A percentile compares a stretch with the other conserved stretches of the same genome.
These are phyloP conservation scores for Eurytoma adleriae DNA, from an alignment of 2,888 invertebrate species.

Conservation along the genomic window DNA sequence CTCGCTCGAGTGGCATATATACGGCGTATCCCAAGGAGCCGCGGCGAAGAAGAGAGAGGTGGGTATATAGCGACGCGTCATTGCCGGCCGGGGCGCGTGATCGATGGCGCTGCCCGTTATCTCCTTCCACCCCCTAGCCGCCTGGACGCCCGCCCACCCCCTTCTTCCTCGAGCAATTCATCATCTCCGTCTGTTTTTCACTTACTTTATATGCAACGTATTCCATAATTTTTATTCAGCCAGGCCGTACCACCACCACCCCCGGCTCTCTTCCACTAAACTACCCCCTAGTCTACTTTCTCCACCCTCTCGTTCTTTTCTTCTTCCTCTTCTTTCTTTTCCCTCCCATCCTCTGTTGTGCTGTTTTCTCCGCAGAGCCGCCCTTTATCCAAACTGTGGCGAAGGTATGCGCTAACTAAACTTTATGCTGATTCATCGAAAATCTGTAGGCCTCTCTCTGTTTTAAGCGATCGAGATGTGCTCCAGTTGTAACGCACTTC, in stretches of 20 bases:
- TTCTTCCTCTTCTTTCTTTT: conserved; percentile 50
- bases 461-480: too few relatives aligned
- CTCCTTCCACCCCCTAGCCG: conserved; percentile 69
- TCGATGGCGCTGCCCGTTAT: conserved; percentile 75
- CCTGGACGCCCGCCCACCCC: conserved; percentile 60
- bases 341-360: not conserved
- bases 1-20: conserved; percentile 17
- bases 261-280: conserved; percentile 32
- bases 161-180: conserved; percentile 70
- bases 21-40: not conserved
- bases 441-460: too few relatives aligned
- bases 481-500: too few relatives aligned
- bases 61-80: conserved; percentile 65
- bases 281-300: conserved; percentile 49
- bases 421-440: too few relatives aligned
- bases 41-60: conserved; percentile 50
- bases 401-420: too few relatives aligned
- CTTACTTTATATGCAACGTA: conserved; percentile 76
- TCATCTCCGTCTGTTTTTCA: conserved; percentile 76
- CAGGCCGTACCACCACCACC: conserved; percentile 63
- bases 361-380: not conserved
- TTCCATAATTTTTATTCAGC: conserved; percentile 76
- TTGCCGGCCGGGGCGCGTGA: conserved; percentile 72
- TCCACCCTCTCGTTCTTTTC: conserved; percentile 44
- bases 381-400: too few relatives aligned